These are phyloP conservation scores for Leptinotarsa undecemlineata DNA, from an alignment of 1,140 invertebrate genomes.

Conservation along the genomic window DNA sequence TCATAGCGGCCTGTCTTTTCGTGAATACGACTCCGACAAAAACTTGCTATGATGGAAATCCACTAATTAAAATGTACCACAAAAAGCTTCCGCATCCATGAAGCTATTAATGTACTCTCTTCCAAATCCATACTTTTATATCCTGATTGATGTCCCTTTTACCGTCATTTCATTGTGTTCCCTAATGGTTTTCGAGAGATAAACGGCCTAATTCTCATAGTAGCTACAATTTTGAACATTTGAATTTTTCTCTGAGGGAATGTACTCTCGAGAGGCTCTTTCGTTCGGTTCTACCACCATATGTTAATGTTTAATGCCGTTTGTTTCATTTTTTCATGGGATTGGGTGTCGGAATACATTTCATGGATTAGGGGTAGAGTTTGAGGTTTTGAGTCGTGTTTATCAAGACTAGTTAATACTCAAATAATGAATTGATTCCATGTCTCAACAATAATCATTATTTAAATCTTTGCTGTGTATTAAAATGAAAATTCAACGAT, in stretches of 20 bases:
- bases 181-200: not conserved
- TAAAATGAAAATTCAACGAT: too few relatives aligned
- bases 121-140: not conserved
- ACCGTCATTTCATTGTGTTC: slow-evolving; percentile 5
- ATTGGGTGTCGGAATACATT: too few relatives aligned
- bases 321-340: too few relatives aligned
- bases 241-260: not conserved
- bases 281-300: not conserved
- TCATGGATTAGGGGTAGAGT: too few relatives aligned
- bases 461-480: too few relatives aligned
- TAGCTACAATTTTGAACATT: slow-evolving; percentile 3
- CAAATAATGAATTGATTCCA: too few relatives aligned
- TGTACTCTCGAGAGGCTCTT: not conserved
- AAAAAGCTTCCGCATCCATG: not conserved
- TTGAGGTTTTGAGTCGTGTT: too few relatives aligned
- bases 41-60: not conserved
- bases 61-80: slow-evolving; percentile 3
- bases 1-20: too few relatives aligned
- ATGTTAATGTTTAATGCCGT: too few relatives aligned
- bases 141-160: slow-evolving; percentile 5
- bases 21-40: not conserved
- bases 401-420: too few relatives aligned
- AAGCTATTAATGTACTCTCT: slow-evolving; percentile 2
- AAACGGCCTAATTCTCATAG: not conserved
- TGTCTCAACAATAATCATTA: too few relatives aligned